These are phyloP conservation scores for Drosophila burlai DNA, from an alignment of 1,140 invertebrate species.

Conservation along the genomic window DNA sequence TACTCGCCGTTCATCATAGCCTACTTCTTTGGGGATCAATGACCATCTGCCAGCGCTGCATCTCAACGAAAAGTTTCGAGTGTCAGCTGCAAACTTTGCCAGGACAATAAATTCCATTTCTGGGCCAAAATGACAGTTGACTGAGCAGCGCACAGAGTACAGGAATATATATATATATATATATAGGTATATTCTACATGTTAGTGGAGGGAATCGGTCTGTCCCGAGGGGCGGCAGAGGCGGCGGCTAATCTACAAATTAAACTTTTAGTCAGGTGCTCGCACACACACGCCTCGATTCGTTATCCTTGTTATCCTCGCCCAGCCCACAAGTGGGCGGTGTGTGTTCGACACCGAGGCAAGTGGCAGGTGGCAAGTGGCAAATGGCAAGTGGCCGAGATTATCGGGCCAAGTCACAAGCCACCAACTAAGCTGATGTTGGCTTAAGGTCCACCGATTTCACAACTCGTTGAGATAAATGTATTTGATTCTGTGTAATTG, in stretches of 20 bases:
- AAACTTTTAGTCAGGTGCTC: slow-evolving; percentile 35
- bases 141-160: slow-evolving; percentile 15
- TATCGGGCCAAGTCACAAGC: slow-evolving; percentile 20
- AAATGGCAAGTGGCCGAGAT: slow-evolving; percentile 27
- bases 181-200: neutral
- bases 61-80: slow-evolving; percentile 17
- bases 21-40: slow-evolving; percentile 38
- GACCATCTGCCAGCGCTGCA: slow-evolving; percentile 16
- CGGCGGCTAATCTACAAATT: slow-evolving; percentile 37
- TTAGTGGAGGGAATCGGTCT: neutral
- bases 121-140: slow-evolving; percentile 43
- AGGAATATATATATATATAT: slow-evolving; percentile 9
- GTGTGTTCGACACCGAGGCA: slow-evolving; percentile 12
- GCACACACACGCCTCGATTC: slow-evolving; percentile 6
- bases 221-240: neutral
- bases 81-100: slow-evolving; percentile 17
- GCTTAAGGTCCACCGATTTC: neutral
- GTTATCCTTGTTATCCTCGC: slow-evolving; percentile 15
- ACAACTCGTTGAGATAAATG: slow-evolving; percentile 4
- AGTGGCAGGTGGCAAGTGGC: slow-evolving; percentile 6
- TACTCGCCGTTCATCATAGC: neutral
- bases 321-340: slow-evolving; percentile 4
- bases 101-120: slow-evolving; percentile 25
- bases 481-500: neutral
- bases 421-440: slow-evolving; percentile 8